Evolutionary conservation across 2,113 vertebrate genomes (phyloP).

Genomic region (Cynoglossus semilaevis): DNA sequence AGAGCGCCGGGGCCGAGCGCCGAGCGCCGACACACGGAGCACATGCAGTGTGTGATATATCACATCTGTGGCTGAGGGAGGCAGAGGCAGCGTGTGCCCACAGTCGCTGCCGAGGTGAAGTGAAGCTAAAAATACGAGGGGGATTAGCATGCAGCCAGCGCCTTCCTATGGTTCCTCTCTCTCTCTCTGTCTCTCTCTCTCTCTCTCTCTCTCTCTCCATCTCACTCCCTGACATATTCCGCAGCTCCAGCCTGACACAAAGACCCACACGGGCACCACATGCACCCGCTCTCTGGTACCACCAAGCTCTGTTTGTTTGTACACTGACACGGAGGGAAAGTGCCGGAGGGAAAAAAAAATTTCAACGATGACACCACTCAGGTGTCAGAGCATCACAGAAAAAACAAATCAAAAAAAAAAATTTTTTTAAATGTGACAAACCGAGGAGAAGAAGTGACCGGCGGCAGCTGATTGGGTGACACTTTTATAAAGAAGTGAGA

Average conservation of each 20-base stretch:
- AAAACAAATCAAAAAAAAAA: conserved; percentile 6
- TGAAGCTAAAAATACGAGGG: conserved; percentile 19
- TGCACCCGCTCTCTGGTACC: conserved; percentile 47
- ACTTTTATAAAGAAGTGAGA: conserved; percentile 23
- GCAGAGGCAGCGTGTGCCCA: conserved; percentile 27
- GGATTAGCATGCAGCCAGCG: conserved; percentile 59
- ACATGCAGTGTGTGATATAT: conserved; percentile 47
- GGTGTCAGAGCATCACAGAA: conserved; percentile 24
- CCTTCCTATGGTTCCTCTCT: conserved; percentile 44
- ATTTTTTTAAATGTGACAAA: no score
- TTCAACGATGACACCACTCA: conserved; percentile 29
- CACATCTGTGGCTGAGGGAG: background rate
- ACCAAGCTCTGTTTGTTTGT: conserved; percentile 28
- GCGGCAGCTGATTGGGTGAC: background rate
- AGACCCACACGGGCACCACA: conserved; percentile 40
- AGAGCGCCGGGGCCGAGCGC: conserved; percentile 8
- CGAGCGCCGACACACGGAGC: conserved; percentile 11
- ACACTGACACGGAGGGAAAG: conserved; percentile 53
- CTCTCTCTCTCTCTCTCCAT: conserved; percentile 10
- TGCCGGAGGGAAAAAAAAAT: conserved; percentile 39
- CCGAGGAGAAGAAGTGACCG: conserved; percentile 1
- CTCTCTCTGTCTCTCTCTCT: conserved; percentile 32
- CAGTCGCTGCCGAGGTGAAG: conserved; percentile 22
- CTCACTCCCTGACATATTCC: conserved; percentile 54
- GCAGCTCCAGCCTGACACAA: conserved; percentile 57